Evolutionary conservation across 2,888 invertebrate genomes (phyloP).

Genomic region (Syrista parreyssii): DNA sequence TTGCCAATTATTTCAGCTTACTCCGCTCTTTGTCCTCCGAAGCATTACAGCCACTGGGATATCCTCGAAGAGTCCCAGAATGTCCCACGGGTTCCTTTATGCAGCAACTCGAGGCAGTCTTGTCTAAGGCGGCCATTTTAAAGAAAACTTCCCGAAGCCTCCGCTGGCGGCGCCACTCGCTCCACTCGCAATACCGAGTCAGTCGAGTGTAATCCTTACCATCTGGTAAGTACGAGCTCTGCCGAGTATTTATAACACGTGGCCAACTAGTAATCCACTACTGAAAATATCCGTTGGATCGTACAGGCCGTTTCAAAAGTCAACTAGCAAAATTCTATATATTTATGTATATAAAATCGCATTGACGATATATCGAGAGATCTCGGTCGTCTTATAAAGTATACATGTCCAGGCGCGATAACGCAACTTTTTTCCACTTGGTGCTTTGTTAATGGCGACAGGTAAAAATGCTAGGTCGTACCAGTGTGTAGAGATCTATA

Average conservation of each 20-base stretch:
- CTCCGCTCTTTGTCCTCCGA: constrained; percentile 48
- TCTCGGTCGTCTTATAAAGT: no score
- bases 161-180: neutral
- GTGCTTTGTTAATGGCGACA: neutral
- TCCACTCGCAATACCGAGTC: neutral
- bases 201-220: neutral
- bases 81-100: constrained; percentile 32
- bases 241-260: neutral
- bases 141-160: constrained; percentile 9
- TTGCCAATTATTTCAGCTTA: constrained; percentile 57
- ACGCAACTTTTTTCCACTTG: no score
- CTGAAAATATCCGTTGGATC: constrained; percentile 37
- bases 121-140: neutral
- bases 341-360: no score
- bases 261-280: constrained; percentile 30
- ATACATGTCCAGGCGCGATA: no score
- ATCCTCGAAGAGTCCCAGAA: constrained; percentile 35
- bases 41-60: constrained; percentile 16
- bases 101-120: constrained; percentile 26
- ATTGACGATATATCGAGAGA: no score
- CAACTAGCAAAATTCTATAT: no score
- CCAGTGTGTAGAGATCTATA: neutral
- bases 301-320: neutral
- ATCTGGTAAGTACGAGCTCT: neutral
- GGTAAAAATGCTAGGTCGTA: neutral